Evolutionary conservation across 2,888 invertebrate genomes (phyloP).

Genomic region (Polietes domitor): DNA sequence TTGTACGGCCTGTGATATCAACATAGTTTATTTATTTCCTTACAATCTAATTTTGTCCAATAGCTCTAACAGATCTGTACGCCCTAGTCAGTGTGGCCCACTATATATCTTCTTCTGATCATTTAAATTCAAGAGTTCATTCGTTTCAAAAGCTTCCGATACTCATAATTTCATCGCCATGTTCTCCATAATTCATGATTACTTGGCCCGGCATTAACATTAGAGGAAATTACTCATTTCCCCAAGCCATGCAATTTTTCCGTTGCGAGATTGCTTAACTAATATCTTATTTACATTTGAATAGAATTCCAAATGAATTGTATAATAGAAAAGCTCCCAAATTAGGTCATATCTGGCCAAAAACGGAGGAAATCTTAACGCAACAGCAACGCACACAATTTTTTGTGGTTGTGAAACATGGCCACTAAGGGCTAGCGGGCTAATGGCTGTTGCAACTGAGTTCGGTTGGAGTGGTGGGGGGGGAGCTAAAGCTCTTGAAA

Average conservation of each 20-base stretch:
- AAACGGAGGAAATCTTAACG: conserved; percentile 22
- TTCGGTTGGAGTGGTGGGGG: not conserved
- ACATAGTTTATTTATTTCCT: too few species aligned
- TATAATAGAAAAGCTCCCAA: conserved; percentile 33
- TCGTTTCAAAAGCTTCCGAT: too few species aligned
- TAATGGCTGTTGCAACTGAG: not conserved
- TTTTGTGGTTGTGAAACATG: conserved; percentile 41
- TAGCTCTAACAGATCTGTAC: too few species aligned
- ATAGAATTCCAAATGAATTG: conserved; percentile 61
- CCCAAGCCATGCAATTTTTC: not conserved
- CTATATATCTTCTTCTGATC: too few species aligned
- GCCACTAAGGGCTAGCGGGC: too few species aligned
- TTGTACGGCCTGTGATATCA: too few species aligned
- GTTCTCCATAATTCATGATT: not conserved
- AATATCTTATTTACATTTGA: conserved; percentile 63
- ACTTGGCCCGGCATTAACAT: not conserved
- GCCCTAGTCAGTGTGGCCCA: too few species aligned
- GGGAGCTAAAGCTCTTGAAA: not conserved
- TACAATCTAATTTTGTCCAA: too few species aligned
- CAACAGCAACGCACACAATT: conserved; percentile 9
- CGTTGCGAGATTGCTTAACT: not conserved
- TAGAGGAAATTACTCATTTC: not conserved
- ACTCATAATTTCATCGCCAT: not conserved
- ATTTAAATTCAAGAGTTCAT: too few species aligned
- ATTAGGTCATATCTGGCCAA: conserved; percentile 61